These are phyloP conservation scores for Macropus fuliginosus DNA, from an alignment of 2,797 vertebrate genomes.

Conservation along the genomic window DNA sequence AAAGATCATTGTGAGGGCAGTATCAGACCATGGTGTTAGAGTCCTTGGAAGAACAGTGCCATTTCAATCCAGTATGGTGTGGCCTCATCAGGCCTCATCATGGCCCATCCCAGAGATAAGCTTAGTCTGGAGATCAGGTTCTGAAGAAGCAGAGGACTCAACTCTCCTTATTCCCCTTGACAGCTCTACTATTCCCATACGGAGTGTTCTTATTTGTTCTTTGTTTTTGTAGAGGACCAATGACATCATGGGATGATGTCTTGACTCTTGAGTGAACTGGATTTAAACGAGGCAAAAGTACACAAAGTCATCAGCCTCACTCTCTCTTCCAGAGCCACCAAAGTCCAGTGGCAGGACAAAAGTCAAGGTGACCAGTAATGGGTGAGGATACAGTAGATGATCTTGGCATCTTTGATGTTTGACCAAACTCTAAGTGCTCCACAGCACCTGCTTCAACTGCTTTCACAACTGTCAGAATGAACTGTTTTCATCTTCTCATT, in stretches of 20 bases:
- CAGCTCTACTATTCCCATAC: not conserved
- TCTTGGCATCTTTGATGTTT: not conserved
- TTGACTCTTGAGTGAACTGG: not conserved
- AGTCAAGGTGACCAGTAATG: not conserved
- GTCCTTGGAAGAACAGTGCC: not conserved
- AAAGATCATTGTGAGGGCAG: not conserved
- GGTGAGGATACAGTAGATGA: not conserved
- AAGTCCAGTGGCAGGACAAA: not conserved
- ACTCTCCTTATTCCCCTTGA: not conserved
- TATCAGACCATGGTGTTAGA: not conserved
- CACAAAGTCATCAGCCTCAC: not conserved
- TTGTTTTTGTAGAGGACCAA: not conserved
- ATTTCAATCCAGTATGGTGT: not conserved
- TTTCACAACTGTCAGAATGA: not conserved
- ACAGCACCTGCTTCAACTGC: not conserved
- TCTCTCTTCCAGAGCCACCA: not conserved
- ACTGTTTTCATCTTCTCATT: not conserved
- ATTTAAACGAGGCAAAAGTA: not conserved
- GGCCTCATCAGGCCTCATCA: not conserved
- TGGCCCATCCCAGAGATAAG: not conserved
- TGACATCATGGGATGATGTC: not conserved
- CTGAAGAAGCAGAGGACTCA: not conserved
- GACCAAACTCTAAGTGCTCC: not conserved
- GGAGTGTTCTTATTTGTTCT: not conserved
- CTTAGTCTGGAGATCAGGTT: not conserved